phyloP scores from a whole-genome alignment of 2,888 invertebrate genomes.

The Cephus pulcher region DNA sequence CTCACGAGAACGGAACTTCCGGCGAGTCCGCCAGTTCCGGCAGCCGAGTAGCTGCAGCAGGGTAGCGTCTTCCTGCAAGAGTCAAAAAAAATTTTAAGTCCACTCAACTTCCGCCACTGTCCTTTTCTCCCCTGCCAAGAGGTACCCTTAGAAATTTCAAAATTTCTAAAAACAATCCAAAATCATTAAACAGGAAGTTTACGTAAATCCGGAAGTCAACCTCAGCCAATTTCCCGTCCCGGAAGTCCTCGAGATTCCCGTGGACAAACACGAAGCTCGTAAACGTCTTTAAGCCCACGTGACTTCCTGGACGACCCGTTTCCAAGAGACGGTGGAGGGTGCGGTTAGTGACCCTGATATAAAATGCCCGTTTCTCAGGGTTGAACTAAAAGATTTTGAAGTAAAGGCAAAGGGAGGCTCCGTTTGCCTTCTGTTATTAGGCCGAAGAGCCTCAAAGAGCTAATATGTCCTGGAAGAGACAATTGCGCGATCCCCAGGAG shows the following conservation, averaged over 20 bases:
- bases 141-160: background rate
- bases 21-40: slow-evolving; percentile 79
- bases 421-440: slow-evolving; percentile 30
- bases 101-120: background rate
- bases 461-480: slow-evolving; percentile 57
- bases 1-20: slow-evolving; percentile 78
- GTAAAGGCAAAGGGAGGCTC: slow-evolving; percentile 7
- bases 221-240: background rate
- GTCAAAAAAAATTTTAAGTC: background rate
- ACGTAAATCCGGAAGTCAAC: background rate
- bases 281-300: background rate
- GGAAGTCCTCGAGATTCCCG: background rate
- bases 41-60: slow-evolving; percentile 81
- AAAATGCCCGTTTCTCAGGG: slow-evolving; percentile 11
- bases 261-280: background rate
- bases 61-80: slow-evolving; percentile 61
- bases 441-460: slow-evolving; percentile 49
- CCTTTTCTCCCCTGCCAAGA: background rate
- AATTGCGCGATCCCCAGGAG: slow-evolving; percentile 33
- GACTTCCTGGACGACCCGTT: background rate
- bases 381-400: slow-evolving; percentile 14
- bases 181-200: background rate
- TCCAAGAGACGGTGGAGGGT: background rate
- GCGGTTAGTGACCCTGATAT: background rate
- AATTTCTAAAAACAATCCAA: background rate